Evolutionary conservation across 2,113 vertebrate species (phyloP).

Genomic region (Nycticebus coucang): DNA sequence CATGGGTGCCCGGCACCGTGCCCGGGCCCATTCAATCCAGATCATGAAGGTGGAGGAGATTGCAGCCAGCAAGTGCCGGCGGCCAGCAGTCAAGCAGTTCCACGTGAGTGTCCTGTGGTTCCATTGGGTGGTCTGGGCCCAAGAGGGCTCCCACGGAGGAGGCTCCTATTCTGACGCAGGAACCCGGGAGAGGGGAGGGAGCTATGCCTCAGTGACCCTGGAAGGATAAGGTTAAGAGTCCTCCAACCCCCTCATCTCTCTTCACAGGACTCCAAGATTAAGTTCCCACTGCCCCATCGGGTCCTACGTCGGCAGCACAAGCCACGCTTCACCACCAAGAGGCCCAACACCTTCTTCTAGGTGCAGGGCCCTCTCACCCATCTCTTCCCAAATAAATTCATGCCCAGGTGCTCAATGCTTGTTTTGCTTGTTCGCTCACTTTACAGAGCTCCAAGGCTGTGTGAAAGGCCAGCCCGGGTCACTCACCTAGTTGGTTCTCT

Average conservation of each 20-base stretch:
- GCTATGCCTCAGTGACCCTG: not conserved
- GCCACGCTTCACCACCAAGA: constrained; percentile 99
- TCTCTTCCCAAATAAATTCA: no score
- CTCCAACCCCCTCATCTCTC: not conserved
- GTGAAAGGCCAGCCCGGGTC: not conserved
- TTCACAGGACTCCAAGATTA: constrained; percentile 97
- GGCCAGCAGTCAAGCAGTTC: constrained; percentile 98
- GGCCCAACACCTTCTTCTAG: constrained; percentile 98
- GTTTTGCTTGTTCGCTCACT: not conserved
- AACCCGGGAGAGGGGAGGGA: not conserved
- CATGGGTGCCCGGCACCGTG: constrained; percentile 97
- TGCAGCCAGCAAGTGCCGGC: constrained; percentile 95
- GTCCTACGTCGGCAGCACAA: constrained; percentile 98
- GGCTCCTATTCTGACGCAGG: not conserved
- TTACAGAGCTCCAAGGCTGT: not conserved
- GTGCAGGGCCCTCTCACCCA: not conserved
- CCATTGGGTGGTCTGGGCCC: not conserved
- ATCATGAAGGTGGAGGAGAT: constrained; percentile 99
- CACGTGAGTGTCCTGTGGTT: constrained; percentile 89
- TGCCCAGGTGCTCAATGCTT: no score
- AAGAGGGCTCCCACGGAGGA: not conserved
- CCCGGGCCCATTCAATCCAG: constrained; percentile 96
- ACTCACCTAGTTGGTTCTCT: not conserved
- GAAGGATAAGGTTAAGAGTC: not conserved
- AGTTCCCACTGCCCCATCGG: constrained; percentile 98